Conservation (phyloP, 1,140 invertebrate genomes). For the Antheraea mylitta region DNA sequence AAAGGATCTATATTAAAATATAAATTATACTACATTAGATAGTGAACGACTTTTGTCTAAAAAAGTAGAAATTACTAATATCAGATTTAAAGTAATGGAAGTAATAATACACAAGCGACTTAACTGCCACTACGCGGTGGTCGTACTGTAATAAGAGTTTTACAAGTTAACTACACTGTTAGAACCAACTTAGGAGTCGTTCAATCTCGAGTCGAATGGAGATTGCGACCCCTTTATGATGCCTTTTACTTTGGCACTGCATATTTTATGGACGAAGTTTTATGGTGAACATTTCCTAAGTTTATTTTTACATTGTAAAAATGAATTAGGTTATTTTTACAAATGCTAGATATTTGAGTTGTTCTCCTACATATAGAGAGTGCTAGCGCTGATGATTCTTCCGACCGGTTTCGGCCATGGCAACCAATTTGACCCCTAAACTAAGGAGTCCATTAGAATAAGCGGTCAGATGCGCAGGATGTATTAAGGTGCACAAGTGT, state of each 20-base stretch:
- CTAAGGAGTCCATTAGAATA: too few relatives aligned
- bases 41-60: background rate
- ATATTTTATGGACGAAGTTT: background rate
- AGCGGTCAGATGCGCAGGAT: too few relatives aligned
- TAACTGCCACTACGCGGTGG: background rate
- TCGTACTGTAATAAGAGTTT: slow-evolving; percentile 2
- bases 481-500: too few relatives aligned
- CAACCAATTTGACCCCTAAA: too few relatives aligned
- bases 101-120: background rate
- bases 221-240: slow-evolving; percentile 2
- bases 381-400: too few relatives aligned
- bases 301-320: slow-evolving; percentile 1
- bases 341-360: background rate
- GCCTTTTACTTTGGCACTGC: slow-evolving; percentile 1
- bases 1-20: background rate
- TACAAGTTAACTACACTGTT: slow-evolving; percentile 11
- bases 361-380: background rate
- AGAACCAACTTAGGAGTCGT: slow-evolving; percentile 4
- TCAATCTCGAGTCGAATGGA: background rate
- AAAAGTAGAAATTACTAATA: background rate
- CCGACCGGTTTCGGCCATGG: too few relatives aligned
- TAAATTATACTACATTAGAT: background rate
- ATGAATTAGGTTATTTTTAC: background rate
- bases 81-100: background rate
- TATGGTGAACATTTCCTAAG: background rate